Evolutionary conservation across 2,113 vertebrate genomes (phyloP).

Genomic region (rat (Rattus norvegicus)): DNA sequence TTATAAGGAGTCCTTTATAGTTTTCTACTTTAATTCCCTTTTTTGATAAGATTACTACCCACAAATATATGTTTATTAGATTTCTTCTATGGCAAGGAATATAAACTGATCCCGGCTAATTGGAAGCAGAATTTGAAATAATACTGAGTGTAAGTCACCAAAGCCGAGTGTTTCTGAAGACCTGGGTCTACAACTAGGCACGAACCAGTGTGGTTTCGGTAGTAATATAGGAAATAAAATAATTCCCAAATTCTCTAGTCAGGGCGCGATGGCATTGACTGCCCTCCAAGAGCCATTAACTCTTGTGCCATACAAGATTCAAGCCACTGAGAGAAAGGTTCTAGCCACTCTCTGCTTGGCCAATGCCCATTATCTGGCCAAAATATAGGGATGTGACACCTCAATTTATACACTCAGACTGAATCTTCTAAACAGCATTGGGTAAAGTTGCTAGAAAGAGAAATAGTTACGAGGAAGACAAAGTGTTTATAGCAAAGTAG

Average conservation of each 20-base stretch:
- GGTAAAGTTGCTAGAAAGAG: neutral
- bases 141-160: neutral
- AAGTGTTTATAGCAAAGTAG: neutral
- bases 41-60: neutral
- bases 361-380: neutral
- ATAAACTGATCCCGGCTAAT: neutral
- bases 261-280: neutral
- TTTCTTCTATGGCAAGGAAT: neutral
- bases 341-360: neutral
- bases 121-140: slow-evolving; percentile 11
- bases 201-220: neutral
- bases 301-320: neutral
- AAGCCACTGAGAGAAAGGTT: neutral
- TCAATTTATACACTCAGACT: neutral
- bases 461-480: neutral
- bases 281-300: neutral
- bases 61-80: neutral
- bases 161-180: neutral
- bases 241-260: neutral
- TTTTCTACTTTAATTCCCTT: slow-evolving; percentile 18
- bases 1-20: neutral
- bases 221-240: neutral
- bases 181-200: neutral
- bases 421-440: neutral
- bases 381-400: neutral